Percentiles rank a stretch among this genome's conserved stretches.
phyloP scores from a whole-genome alignment of 2,888 invertebrate species.

The Catocala nupta region DNA sequence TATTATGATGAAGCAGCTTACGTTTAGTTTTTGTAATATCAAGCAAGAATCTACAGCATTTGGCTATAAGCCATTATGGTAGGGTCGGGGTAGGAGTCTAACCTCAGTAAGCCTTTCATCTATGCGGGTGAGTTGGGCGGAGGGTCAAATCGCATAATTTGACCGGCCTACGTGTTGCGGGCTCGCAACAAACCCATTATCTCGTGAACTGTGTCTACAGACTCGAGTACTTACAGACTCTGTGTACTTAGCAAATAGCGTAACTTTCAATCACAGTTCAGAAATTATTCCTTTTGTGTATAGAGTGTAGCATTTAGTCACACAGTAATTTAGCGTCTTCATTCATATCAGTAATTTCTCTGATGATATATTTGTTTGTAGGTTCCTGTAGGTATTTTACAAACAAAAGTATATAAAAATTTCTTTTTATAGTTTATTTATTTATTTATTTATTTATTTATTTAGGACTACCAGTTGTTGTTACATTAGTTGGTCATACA shows the following conservation, averaged over 20 bases:
- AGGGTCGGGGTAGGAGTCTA: conserved; percentile 55
- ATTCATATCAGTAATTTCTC: no score
- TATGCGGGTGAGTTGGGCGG: conserved; percentile 51
- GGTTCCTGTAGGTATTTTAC: no score
- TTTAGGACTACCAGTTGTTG: no score
- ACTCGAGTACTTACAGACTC: conserved; percentile 19
- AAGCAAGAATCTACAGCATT: conserved; percentile 54
- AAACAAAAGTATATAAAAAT: no score
- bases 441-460: no score
- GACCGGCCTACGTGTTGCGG: conserved; percentile 54
- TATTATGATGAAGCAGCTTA: background rate
- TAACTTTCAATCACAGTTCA: background rate
- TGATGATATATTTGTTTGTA: no score
- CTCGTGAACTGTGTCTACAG: conserved; percentile 41
- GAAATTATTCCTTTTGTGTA: background rate
- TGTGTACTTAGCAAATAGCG: conserved; percentile 7
- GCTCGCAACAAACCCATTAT: conserved; percentile 42
- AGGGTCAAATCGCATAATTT: conserved; percentile 65
- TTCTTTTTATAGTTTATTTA: no score
- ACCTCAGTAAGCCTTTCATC: conserved; percentile 70
- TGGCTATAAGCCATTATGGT: conserved; percentile 58
- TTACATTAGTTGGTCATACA: no score
- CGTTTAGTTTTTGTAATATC: conserved; percentile 47
- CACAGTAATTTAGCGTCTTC: no score
- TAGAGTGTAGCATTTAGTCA: no score